Conservation (phyloP, 2,888 invertebrate genomes). For the Ashinkailepas kermadecensis region DNA sequence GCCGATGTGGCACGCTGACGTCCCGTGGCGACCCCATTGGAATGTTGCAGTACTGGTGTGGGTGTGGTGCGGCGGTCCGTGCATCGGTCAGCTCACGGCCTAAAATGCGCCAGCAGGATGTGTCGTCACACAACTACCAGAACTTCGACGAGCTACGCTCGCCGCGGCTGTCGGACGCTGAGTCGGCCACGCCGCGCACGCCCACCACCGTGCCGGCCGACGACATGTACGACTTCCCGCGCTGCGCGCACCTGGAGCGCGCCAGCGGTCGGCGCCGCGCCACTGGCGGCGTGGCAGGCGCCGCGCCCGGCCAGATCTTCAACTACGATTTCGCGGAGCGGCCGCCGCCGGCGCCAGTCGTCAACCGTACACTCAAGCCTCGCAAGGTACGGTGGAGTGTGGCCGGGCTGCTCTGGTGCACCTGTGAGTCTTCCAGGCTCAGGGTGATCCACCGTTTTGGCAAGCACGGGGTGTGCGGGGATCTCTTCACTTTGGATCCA, state of each 20-base stretch:
- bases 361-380: constrained; percentile 17
- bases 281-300: background rate
- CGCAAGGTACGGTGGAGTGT: too few relatives aligned
- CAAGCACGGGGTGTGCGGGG: too few relatives aligned
- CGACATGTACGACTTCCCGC: background rate
- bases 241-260: background rate
- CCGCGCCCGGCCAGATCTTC: constrained; percentile 13
- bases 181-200: constrained; percentile 21
- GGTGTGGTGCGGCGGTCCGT: too few relatives aligned
- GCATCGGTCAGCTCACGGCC: too few relatives aligned
- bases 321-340: constrained; percentile 22
- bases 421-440: too few relatives aligned
- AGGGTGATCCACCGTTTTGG: too few relatives aligned
- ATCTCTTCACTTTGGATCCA: too few relatives aligned
- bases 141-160: constrained; percentile 12
- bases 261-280: constrained; percentile 1
- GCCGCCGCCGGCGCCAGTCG: constrained; percentile 16
- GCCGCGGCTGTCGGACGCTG: constrained; percentile 3
- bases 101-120: too few relatives aligned
- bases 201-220: constrained; percentile 22
- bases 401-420: too few relatives aligned
- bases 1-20: too few relatives aligned
- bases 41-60: too few relatives aligned
- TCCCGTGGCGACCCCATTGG: too few relatives aligned
- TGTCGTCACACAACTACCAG: constrained; percentile 8